Conservation (phyloP, 1,140 invertebrate genomes). For the Piezodorus guildinii region DNA sequence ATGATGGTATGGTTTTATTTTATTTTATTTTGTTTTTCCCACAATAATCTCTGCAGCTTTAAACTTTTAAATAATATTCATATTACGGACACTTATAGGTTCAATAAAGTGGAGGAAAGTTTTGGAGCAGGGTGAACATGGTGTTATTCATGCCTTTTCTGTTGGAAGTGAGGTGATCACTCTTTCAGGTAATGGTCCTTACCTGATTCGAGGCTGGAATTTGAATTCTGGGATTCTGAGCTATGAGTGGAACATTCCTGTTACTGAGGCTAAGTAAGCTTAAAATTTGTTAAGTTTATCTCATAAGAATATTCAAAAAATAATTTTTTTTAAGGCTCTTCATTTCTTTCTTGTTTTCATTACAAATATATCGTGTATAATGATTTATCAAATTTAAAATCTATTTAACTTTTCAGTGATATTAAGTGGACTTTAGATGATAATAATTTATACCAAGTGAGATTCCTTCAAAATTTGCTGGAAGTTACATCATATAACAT, state of each 20-base stretch:
- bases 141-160: slow-evolving; percentile 43
- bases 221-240: slow-evolving; percentile 48
- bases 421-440: slow-evolving; percentile 3
- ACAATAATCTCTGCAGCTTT: background rate
- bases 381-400: background rate
- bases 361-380: no score
- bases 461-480: background rate
- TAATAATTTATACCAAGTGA: slow-evolving; percentile 4
- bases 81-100: slow-evolving; percentile 35
- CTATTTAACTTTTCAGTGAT: background rate
- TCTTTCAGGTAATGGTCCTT: slow-evolving; percentile 54
- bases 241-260: slow-evolving; percentile 37
- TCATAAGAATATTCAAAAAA: no score
- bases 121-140: slow-evolving; percentile 49
- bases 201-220: slow-evolving; percentile 59
- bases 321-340: no score
- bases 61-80: background rate
- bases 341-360: no score
- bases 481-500: slow-evolving; percentile 6
- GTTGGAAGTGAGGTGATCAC: slow-evolving; percentile 51
- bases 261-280: background rate
- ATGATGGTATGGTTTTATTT: background rate
- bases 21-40: slow-evolving; percentile 14
- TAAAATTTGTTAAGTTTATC: no score
- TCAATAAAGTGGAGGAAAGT: slow-evolving; percentile 72